A percentile compares a stretch with the other conserved stretches of the same genome.
phyloP scores from a whole-genome alignment of 2,888 invertebrate genomes.

The Cryptophagus acutangulus region DNA sequence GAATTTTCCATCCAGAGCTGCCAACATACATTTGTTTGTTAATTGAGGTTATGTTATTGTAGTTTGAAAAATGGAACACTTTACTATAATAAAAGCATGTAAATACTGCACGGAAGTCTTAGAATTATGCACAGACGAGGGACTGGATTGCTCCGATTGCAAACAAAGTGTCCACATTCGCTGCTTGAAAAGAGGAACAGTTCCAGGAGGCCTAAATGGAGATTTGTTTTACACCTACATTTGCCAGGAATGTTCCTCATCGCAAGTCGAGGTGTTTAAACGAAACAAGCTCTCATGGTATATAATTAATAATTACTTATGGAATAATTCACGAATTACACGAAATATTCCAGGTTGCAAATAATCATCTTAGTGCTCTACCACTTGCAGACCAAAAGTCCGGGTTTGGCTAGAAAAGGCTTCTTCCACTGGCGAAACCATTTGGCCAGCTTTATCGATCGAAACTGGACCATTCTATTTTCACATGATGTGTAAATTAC shows the following conservation, averaged over 20 bases:
- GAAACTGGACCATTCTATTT: slow-evolving; percentile 72
- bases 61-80: slow-evolving; percentile 15
- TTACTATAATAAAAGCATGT: slow-evolving; percentile 42
- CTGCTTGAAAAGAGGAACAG: slow-evolving; percentile 62
- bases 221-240: slow-evolving; percentile 72
- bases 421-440: slow-evolving; percentile 85
- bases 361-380: slow-evolving; percentile 70
- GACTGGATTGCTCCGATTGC: slow-evolving; percentile 60
- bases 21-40: too few relatives aligned
- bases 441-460: slow-evolving; percentile 73
- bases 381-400: slow-evolving; percentile 66
- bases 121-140: slow-evolving; percentile 55
- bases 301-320: slow-evolving; percentile 13
- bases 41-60: neutral
- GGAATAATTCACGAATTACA: neutral
- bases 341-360: slow-evolving; percentile 59
- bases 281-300: slow-evolving; percentile 69
- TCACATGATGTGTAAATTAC: slow-evolving; percentile 58
- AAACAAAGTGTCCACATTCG: slow-evolving; percentile 57
- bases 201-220: slow-evolving; percentile 66
- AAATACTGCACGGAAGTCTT: slow-evolving; percentile 56
- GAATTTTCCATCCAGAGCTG: too few relatives aligned
- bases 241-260: slow-evolving; percentile 61
- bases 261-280: slow-evolving; percentile 54
- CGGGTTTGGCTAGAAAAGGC: slow-evolving; percentile 72